These are phyloP conservation scores for Gonioctena quinquepunctata DNA, from an alignment of 1,140 invertebrate genomes.

Conservation along the genomic window DNA sequence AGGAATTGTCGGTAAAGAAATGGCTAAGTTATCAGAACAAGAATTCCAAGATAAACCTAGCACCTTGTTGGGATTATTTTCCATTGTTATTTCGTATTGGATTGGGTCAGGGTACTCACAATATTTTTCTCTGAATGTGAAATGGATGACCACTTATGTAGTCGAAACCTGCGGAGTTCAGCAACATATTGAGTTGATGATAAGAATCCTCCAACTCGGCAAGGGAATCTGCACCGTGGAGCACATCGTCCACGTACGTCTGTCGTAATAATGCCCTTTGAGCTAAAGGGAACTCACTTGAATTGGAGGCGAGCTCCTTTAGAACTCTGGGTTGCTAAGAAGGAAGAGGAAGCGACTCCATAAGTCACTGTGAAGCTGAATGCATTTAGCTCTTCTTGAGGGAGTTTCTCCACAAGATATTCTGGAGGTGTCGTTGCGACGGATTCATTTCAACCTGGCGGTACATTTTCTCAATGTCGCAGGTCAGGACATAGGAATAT, in stretches of 20 bases:
- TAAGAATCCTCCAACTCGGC: not conserved
- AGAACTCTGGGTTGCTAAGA: constrained; percentile 12
- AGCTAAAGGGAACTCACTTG: constrained; percentile 25
- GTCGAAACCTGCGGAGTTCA: not conserved
- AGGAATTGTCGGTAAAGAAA: constrained; percentile 38
- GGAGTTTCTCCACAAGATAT: constrained; percentile 17
- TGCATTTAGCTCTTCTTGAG: constrained; percentile 8
- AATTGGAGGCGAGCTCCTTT: constrained; percentile 16
- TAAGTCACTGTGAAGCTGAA: constrained; percentile 21
- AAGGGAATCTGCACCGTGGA: constrained; percentile 3
- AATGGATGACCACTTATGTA: constrained; percentile 24
- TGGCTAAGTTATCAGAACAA: not conserved
- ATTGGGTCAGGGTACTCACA: not conserved
- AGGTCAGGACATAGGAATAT: constrained; percentile 5
- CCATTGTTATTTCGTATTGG: constrained; percentile 4
- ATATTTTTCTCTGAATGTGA: not conserved
- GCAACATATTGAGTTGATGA: constrained; percentile 1
- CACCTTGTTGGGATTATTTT: constrained; percentile 6
- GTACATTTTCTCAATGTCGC: constrained; percentile 22
- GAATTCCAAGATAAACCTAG: constrained; percentile 10
- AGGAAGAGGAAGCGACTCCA: constrained; percentile 2
- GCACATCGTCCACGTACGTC: constrained; percentile 33
- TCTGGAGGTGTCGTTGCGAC: constrained; percentile 12
- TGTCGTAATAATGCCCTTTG: constrained; percentile 28
- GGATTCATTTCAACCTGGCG: constrained; percentile 11